phyloP scores from a whole-genome alignment of 1,140 invertebrate species.

The Drosophila punjabiensis region DNA sequence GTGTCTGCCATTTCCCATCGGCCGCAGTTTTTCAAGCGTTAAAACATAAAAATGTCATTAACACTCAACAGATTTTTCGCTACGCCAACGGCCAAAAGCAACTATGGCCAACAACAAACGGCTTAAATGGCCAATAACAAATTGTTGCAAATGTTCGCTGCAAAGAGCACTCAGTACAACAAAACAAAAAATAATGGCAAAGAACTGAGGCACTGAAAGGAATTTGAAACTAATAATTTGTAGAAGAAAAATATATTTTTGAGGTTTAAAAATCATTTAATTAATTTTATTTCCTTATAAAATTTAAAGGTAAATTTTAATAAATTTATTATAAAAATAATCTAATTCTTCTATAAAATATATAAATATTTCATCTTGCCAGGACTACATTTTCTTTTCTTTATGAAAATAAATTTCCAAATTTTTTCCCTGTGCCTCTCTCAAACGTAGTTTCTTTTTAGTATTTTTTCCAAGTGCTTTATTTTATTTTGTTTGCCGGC shows the following conservation, averaged over 20 bases:
- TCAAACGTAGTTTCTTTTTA: constrained; percentile 35
- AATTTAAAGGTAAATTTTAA: neutral
- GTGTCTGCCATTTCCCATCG: constrained; percentile 20
- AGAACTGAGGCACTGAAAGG: constrained; percentile 48
- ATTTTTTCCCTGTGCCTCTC: neutral
- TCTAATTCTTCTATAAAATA: neutral
- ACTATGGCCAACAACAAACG: constrained; percentile 63
- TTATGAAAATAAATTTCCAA: neutral
- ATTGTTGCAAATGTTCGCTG: constrained; percentile 74
- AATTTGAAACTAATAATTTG: neutral
- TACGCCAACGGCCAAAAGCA: constrained; percentile 60
- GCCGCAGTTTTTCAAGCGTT: constrained; percentile 72
- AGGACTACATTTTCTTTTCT: too few relatives aligned
- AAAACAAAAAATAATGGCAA: constrained; percentile 21
- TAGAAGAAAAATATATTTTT: neutral
- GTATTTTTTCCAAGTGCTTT: constrained; percentile 31
- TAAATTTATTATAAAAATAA: neutral
- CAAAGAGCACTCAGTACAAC: constrained; percentile 29
- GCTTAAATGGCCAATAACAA: constrained; percentile 82
- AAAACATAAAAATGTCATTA: constrained; percentile 83
- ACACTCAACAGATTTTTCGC: constrained; percentile 79
- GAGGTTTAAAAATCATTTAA: neutral
- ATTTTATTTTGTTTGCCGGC: constrained; percentile 56
- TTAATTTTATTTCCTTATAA: too few relatives aligned
- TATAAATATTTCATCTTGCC: neutral